These are phyloP conservation scores for Falco punctatus DNA, from an alignment of 2,113 vertebrate species.

Conservation along the genomic window DNA sequence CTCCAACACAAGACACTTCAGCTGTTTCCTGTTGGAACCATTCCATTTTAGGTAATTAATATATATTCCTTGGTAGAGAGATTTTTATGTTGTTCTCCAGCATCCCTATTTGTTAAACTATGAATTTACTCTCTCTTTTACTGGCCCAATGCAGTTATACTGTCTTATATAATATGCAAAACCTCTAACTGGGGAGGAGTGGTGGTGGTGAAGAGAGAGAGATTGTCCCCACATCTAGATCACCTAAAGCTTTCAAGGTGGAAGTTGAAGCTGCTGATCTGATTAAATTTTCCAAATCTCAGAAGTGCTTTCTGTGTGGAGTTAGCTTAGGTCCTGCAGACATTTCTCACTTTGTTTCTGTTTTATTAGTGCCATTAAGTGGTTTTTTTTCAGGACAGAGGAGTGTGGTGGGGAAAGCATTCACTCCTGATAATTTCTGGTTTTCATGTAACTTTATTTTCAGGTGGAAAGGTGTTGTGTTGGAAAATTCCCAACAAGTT, in stretches of 20 bases:
- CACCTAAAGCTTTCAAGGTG: not conserved
- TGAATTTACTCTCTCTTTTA: not conserved
- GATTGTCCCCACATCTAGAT: not conserved
- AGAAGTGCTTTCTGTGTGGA: rapidly evolving
- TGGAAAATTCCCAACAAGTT: not conserved
- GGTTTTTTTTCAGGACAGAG: not conserved
- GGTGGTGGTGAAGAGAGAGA: not conserved
- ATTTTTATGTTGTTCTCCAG: not conserved
- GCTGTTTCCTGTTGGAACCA: not conserved
- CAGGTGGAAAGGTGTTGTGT: not conserved
- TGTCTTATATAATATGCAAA: not conserved
- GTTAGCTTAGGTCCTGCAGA: not conserved
- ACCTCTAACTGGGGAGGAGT: not conserved
- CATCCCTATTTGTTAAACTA: not conserved
- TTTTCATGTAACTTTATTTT: not conserved
- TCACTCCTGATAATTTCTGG: not conserved
- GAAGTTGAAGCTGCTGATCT: not conserved
- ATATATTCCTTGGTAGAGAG: not conserved
- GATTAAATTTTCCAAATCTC: not conserved
- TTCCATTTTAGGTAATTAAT: not conserved
- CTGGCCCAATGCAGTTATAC: not conserved
- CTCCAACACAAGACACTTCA: not conserved
- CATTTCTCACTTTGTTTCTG: not conserved
- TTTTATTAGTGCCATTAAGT: not conserved
- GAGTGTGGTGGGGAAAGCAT: not conserved